Evolutionary conservation across 2,113 vertebrate species (phyloP).

Genomic region (Orientallactaga bullata): DNA sequence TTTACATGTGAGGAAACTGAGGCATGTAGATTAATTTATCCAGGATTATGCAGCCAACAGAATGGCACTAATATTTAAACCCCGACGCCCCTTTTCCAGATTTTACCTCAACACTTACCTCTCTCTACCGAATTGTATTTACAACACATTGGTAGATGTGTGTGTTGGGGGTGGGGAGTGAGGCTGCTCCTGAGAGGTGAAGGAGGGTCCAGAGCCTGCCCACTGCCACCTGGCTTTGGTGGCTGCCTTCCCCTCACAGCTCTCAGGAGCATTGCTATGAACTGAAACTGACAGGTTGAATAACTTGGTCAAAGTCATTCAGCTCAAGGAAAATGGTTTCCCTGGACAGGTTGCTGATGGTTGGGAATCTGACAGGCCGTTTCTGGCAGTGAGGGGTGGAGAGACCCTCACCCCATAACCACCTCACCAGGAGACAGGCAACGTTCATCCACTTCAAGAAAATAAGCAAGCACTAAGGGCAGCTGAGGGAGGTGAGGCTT

Average conservation of each 20-base stretch:
- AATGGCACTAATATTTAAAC: background rate
- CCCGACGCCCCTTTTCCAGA: background rate
- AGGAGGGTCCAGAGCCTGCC: too few species aligned
- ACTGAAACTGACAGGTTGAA: background rate
- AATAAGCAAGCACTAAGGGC: rapidly evolving
- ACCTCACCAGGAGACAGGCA: too few species aligned
- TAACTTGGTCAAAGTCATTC: background rate
- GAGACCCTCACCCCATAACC: background rate
- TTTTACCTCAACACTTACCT: background rate
- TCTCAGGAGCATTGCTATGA: background rate
- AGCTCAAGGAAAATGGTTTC: background rate
- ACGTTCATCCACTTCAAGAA: too few species aligned
- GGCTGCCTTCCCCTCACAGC: too few species aligned
- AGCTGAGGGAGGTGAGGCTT: too few species aligned
- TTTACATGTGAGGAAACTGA: background rate
- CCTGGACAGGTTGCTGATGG: too few species aligned
- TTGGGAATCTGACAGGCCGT: too few species aligned
- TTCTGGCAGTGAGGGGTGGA: too few species aligned
- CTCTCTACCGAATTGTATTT: background rate
- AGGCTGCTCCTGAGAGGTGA: background rate
- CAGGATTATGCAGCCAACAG: background rate
- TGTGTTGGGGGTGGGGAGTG: too few species aligned
- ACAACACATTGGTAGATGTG: background rate
- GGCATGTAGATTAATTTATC: background rate
- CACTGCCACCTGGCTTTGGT: rapidly evolving